phyloP scores from a whole-genome alignment of 2,797 vertebrate species.

The Onychomys torridus region DNA sequence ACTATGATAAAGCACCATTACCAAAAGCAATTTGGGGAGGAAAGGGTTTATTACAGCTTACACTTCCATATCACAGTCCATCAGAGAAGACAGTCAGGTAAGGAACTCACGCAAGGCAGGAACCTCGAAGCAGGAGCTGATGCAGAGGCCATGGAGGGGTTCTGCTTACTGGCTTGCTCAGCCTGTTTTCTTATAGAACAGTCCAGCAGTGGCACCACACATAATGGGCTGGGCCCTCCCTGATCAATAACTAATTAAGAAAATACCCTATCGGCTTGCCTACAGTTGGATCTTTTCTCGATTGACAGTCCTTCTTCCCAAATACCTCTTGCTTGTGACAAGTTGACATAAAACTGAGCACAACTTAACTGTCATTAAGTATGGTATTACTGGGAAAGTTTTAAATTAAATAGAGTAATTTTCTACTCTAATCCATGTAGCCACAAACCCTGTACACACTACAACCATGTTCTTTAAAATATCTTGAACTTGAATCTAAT shows the following conservation, averaged over 20 bases:
- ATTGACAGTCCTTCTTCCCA: background rate
- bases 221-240: no score
- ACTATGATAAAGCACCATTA: background rate
- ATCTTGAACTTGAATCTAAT: constrained; percentile 20
- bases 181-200: background rate
- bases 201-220: background rate
- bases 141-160: background rate
- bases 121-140: background rate
- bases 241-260: background rate
- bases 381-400: background rate
- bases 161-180: background rate
- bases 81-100: background rate
- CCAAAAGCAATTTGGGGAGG: background rate
- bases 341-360: background rate
- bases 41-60: background rate
- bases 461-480: constrained; percentile 20
- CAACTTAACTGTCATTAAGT: background rate
- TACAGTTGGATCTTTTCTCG: background rate
- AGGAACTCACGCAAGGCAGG: background rate
- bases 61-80: background rate
- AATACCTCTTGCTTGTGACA: background rate
- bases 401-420: background rate
- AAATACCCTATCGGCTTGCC: background rate
- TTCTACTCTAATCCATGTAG: background rate
- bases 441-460: background rate